These are phyloP conservation scores for Tachuris rubrigastra DNA, from an alignment of 2,113 vertebrate species.

Conservation along the genomic window DNA sequence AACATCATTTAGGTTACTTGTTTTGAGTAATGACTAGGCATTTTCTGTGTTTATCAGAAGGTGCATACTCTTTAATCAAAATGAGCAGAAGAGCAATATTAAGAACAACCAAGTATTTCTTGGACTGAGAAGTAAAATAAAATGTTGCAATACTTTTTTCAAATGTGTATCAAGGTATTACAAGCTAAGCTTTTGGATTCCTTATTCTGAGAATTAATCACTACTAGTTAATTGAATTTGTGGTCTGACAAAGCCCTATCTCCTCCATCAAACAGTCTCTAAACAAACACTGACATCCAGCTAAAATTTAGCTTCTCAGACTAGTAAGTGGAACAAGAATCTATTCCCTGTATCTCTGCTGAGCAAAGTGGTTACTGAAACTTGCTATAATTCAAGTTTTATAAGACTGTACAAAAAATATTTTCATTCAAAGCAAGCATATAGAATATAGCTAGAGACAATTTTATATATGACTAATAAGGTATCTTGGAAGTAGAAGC, in stretches of 20 bases:
- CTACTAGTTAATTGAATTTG: constrained; percentile 34
- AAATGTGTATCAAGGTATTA: neutral
- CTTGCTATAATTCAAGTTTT: neutral
- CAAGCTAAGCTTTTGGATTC: constrained; percentile 1
- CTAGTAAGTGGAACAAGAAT: neutral
- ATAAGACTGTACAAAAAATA: neutral
- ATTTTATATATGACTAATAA: neutral
- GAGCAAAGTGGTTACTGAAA: constrained; percentile 5
- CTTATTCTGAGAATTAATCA: constrained; percentile 39
- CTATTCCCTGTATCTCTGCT: neutral
- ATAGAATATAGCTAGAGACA: neutral
- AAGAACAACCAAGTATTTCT: neutral
- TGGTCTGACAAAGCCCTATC: constrained; percentile 26
- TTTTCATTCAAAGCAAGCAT: neutral
- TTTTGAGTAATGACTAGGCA: neutral
- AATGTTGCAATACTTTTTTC: neutral
- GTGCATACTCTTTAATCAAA: constrained; percentile 6
- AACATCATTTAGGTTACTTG: neutral
- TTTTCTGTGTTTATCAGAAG: neutral
- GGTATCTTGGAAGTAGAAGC: neutral
- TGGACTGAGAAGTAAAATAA: neutral
- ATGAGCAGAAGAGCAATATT: neutral
- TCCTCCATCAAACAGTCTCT: neutral
- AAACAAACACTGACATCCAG: neutral
- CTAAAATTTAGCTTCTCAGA: neutral